These are phyloP conservation scores for Catostomus latipinnis DNA, from an alignment of 2,797 vertebrate species.

Conservation along the genomic window DNA sequence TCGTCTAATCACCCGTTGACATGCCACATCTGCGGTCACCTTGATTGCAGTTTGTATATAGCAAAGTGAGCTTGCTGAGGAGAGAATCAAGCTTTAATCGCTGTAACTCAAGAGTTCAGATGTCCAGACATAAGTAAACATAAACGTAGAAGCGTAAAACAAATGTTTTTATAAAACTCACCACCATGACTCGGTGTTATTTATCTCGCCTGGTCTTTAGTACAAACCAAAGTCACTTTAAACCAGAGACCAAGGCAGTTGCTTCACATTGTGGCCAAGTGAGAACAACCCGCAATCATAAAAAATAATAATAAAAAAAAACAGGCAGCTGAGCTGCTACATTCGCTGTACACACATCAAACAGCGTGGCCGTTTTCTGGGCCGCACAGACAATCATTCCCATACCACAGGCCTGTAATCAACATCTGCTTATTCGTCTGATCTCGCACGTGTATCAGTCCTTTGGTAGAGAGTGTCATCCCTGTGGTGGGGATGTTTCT, in stretches of 20 bases:
- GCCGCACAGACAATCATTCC: slow-evolving; percentile 31
- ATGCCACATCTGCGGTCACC: slow-evolving; percentile 16
- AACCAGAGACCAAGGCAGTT: slow-evolving; percentile 66
- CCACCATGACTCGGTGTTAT: slow-evolving; percentile 75
- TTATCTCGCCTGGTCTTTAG: slow-evolving; percentile 61
- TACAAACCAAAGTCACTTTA: slow-evolving; percentile 57
- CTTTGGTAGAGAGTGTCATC: slow-evolving; percentile 6
- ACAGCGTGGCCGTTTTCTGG: slow-evolving; percentile 33
- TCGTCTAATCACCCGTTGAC: slow-evolving; percentile 16
- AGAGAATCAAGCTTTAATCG: slow-evolving; percentile 39
- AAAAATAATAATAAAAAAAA: not conserved
- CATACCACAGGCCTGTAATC: slow-evolving; percentile 45
- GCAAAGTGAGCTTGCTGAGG: not conserved
- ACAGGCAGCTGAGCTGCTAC: slow-evolving; percentile 60
- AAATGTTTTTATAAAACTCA: slow-evolving; percentile 74
- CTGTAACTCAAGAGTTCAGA: slow-evolving; percentile 7
- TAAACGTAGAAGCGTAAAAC: slow-evolving; percentile 68
- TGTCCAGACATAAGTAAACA: slow-evolving; percentile 34
- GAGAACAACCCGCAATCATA: slow-evolving; percentile 49
- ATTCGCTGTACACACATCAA: slow-evolving; percentile 59
- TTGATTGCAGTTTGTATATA: slow-evolving; percentile 26
- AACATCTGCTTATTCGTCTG: slow-evolving; percentile 51
- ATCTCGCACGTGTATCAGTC: slow-evolving; percentile 40
- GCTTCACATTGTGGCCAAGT: slow-evolving; percentile 70
- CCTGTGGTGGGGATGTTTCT: slow-evolving; percentile 8